phyloP scores from a whole-genome alignment of 2,888 invertebrate species.

The Lacanobia oleracea region DNA sequence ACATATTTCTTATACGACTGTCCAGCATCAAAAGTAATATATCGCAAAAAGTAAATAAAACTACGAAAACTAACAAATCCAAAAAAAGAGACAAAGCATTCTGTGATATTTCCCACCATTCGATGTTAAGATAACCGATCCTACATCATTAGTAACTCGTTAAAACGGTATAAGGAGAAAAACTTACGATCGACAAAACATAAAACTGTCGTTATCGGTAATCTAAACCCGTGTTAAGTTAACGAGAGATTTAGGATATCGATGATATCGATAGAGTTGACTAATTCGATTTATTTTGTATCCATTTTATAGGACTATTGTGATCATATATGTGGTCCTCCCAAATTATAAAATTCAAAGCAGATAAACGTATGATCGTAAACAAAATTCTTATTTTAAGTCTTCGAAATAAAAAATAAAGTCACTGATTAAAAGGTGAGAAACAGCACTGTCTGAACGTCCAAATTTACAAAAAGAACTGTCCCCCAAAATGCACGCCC shows the following conservation, averaged over 20 bases:
- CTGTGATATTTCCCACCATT: conserved; percentile 53
- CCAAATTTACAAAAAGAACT: neutral
- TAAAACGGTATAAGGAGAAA: conserved; percentile 55
- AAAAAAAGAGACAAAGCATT: conserved; percentile 24
- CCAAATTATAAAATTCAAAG: neutral
- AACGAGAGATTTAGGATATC: conserved; percentile 49
- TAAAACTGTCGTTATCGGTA: conserved; percentile 61
- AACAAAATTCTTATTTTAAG: too few species aligned
- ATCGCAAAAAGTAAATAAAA: conserved; percentile 16
- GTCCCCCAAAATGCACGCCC: neutral
- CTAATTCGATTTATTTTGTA: conserved; percentile 51
- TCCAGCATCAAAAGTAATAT: neutral
- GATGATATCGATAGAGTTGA: conserved; percentile 53
- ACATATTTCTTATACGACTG: neutral
- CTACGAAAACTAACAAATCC: conserved; percentile 14
- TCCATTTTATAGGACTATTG: neutral
- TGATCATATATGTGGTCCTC: neutral
- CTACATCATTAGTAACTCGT: conserved; percentile 52
- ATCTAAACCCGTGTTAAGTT: conserved; percentile 62
- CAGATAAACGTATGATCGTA: too few species aligned
- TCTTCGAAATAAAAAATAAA: neutral
- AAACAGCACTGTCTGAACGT: neutral
- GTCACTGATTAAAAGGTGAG: neutral
- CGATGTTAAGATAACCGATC: conserved; percentile 49
- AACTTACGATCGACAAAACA: conserved; percentile 31